Conservation (phyloP, 2,888 invertebrate species). For the Lumbricus terrestris region DNA sequence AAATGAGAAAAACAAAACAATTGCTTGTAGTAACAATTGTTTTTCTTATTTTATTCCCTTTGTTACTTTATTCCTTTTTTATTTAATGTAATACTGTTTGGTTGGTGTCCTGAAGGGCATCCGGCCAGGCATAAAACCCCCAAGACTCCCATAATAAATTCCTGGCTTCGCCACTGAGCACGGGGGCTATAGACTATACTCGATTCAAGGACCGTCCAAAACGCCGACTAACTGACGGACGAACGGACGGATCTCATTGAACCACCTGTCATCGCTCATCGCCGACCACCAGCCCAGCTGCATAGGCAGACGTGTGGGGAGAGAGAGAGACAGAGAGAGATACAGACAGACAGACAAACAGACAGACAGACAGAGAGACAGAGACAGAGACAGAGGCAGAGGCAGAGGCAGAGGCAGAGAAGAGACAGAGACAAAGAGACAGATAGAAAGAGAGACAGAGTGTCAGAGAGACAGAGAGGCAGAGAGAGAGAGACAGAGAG, state of each 20-base stretch:
- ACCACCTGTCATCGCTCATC: background rate
- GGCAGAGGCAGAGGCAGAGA: no score
- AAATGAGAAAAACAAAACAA: no score
- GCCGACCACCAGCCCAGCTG: background rate
- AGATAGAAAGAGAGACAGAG: background rate
- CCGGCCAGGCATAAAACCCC: no score
- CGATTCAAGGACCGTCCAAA: constrained; percentile 3
- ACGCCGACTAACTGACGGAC: background rate
- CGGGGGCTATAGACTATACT: no score
- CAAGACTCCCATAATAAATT: no score
- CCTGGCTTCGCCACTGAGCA: no score
- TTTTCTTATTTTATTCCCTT: no score
- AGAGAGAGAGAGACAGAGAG: no score
- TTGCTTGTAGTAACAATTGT: no score
- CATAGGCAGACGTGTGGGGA: background rate
- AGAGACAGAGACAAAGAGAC: background rate
- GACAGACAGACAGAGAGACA: background rate
- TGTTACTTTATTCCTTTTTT: no score
- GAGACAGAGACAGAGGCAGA: background rate
- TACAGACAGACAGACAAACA: background rate
- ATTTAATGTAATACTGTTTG: no score
- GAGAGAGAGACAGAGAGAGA: background rate
- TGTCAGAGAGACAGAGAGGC: background rate
- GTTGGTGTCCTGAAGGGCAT: no score
- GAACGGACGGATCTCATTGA: background rate